These are phyloP conservation scores for Casuarius casuarius DNA, from an alignment of 2,113 vertebrate genomes.

Conservation along the genomic window DNA sequence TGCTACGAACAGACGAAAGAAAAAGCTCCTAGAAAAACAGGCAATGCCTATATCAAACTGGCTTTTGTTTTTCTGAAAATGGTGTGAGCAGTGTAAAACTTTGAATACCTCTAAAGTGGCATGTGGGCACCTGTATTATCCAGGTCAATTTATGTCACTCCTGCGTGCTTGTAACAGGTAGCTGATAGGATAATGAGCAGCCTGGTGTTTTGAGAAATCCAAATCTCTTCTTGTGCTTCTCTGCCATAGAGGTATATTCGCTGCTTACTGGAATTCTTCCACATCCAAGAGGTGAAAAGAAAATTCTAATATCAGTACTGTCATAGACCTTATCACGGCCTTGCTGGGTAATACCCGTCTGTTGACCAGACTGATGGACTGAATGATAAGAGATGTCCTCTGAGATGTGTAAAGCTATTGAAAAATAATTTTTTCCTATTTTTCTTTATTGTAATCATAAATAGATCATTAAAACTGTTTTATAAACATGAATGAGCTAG, in stretches of 20 bases:
- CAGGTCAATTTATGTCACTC: neutral
- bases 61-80: neutral
- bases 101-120: neutral
- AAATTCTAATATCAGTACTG: neutral
- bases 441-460: constrained; percentile 63
- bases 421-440: constrained; percentile 42
- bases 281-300: neutral
- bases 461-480: constrained; percentile 70
- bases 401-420: constrained; percentile 26
- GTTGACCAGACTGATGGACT: constrained; percentile 35
- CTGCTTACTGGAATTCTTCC: neutral
- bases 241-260: neutral
- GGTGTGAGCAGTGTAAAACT: neutral
- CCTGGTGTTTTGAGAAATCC: neutral
- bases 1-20: neutral
- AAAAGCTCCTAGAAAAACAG: neutral
- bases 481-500: constrained; percentile 74
- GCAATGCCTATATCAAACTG: neutral
- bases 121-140: neutral
- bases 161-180: neutral
- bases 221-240: neutral
- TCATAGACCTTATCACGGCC: constrained; percentile 19
- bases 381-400: constrained; percentile 25
- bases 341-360: constrained; percentile 48
- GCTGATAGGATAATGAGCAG: neutral